phyloP scores from a whole-genome alignment of 2,888 invertebrate species.

The Pycnomerus fuliginosus region DNA sequence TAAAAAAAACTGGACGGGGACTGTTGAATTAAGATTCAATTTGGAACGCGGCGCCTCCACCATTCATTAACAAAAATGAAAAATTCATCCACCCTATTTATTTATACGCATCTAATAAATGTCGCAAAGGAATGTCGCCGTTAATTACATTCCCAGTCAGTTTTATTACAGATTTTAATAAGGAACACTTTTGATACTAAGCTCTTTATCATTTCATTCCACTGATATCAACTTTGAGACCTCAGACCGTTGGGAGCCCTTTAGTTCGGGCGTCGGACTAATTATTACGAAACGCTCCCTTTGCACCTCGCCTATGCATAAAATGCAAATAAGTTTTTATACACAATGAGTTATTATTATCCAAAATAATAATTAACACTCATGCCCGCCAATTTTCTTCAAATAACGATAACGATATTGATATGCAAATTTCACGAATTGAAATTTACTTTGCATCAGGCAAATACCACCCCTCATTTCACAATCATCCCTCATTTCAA shows the following conservation, averaged over 20 bases:
- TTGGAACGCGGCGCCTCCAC: too few relatives aligned
- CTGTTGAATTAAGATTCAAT: not conserved
- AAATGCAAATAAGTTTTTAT: constrained; percentile 9
- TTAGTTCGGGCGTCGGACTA: constrained; percentile 14
- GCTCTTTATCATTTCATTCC: constrained; percentile 17
- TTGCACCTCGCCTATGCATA: not conserved
- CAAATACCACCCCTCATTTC: constrained; percentile 13
- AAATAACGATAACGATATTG: constrained; percentile 10
- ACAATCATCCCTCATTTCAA: constrained; percentile 12
- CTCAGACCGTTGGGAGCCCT: constrained; percentile 15
- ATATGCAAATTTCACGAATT: constrained; percentile 22
- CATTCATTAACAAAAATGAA: too few relatives aligned
- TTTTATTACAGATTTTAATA: constrained; percentile 18
- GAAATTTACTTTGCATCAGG: constrained; percentile 21
- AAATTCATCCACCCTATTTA: constrained; percentile 17
- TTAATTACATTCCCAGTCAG: constrained; percentile 14
- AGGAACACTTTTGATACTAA: constrained; percentile 13
- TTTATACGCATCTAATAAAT: constrained; percentile 14
- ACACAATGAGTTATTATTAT: too few relatives aligned
- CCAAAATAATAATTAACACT: too few relatives aligned
- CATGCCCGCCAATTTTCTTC: too few relatives aligned
- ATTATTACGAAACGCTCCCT: constrained; percentile 10
- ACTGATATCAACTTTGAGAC: constrained; percentile 13
- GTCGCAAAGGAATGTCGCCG: constrained; percentile 14
- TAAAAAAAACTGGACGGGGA: not conserved